A percentile compares a stretch with the other conserved stretches of the same genome.
Conservation (phyloP, 2,113 vertebrate species). For the Clarias batrachus region DNA sequence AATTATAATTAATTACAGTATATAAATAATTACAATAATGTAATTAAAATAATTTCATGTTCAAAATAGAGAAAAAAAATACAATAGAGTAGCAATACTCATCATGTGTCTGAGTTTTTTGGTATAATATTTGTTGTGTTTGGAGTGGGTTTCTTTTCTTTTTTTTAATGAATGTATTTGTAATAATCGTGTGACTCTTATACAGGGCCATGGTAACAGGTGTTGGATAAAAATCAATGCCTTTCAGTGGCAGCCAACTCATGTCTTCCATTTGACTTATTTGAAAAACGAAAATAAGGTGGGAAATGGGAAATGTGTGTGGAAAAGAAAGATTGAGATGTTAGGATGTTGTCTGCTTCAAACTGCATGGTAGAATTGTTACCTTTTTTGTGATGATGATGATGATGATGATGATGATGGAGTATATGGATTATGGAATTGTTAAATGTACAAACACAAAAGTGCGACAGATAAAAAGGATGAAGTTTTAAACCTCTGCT, state of each 20-base stretch:
- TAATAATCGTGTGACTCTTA: slow-evolving; percentile 45
- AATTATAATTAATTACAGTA: slow-evolving; percentile 40
- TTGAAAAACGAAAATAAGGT: neutral
- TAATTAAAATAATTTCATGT: slow-evolving; percentile 58
- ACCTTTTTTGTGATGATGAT: slow-evolving; percentile 32
- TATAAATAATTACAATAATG: slow-evolving; percentile 50
- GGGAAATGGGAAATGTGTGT: slow-evolving; percentile 31
- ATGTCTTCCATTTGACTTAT: slow-evolving; percentile 67
- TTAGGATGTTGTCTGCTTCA: slow-evolving; percentile 46
- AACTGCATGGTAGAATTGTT: slow-evolving; percentile 58
- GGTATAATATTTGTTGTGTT: slow-evolving; percentile 54
- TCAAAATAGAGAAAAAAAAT: slow-evolving; percentile 52
- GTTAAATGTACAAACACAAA: slow-evolving; percentile 32
- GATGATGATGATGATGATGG: slow-evolving; percentile 26
- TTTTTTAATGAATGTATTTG: slow-evolving; percentile 50
- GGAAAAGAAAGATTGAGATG: slow-evolving; percentile 8
- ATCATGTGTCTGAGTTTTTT: slow-evolving; percentile 63
- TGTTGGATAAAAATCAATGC: slow-evolving; percentile 34
- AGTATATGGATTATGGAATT: neutral
- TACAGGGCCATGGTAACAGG: slow-evolving; percentile 4
- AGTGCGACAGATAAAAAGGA: neutral
- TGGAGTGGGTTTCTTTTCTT: slow-evolving; percentile 43
- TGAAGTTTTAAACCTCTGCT: slow-evolving; percentile 12
- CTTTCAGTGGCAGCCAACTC: slow-evolving; percentile 55
- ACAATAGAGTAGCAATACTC: slow-evolving; percentile 66